phyloP scores from a whole-genome alignment of 23 tunicate species.

The Phallusia fumigata region DNA sequence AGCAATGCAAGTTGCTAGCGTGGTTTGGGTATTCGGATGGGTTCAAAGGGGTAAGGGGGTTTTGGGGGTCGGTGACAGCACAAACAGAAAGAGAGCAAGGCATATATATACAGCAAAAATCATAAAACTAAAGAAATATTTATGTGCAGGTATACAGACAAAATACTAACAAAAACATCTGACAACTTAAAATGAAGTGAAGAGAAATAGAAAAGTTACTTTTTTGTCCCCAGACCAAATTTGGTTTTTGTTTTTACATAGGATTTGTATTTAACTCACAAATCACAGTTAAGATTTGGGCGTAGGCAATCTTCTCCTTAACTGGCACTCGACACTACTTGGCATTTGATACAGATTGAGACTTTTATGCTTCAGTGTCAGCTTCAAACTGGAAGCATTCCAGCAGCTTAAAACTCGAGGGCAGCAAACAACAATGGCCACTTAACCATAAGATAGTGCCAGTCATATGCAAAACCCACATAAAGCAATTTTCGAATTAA shows the following conservation, averaged over 20 bases:
- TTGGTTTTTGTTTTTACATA: no score
- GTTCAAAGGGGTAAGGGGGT: no score
- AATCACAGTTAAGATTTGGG: not conserved
- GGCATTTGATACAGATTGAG: slow-evolving; percentile 27
- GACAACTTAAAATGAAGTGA: not conserved
- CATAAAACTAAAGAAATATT: not conserved
- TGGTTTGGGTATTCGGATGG: not conserved
- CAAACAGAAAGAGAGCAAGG: not conserved
- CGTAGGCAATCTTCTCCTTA: not conserved
- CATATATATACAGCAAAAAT: not conserved
- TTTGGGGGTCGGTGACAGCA: not conserved
- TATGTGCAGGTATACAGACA: not conserved
- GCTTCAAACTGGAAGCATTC: slow-evolving; percentile 11
- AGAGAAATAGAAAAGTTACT: not conserved
- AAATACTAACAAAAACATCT: not conserved
- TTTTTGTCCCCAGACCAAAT: no score
- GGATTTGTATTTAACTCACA: no score
- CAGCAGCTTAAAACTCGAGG: not conserved
- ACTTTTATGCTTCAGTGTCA: not conserved
- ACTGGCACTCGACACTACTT: slow-evolving; percentile 24
- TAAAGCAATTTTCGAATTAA: no score
- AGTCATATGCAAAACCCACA: no score
- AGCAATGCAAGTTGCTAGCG: not conserved
- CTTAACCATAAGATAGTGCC: no score
- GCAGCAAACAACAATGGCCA: not conserved